phyloP scores from a whole-genome alignment of 2,113 vertebrate genomes.

The Lonchura striata region DNA sequence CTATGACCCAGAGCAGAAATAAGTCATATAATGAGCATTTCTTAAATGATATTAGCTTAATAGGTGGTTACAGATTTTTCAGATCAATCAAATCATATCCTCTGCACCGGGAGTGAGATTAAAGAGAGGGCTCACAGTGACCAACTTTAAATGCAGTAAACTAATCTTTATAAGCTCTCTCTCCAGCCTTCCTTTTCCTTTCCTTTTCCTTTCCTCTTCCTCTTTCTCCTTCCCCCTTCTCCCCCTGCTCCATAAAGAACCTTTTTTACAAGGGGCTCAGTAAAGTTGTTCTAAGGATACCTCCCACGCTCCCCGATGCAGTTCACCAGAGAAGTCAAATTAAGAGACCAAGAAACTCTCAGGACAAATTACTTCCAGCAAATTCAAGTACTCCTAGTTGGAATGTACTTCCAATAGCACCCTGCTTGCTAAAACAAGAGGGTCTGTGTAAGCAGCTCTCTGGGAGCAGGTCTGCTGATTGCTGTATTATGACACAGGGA shows the following conservation, averaged over 20 bases:
- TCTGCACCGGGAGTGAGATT: background rate
- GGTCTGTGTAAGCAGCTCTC: background rate
- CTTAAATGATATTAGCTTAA: background rate
- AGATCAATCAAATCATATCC: background rate
- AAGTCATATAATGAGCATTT: background rate
- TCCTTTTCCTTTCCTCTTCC: background rate
- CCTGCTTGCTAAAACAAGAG: background rate
- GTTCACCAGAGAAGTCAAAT: background rate
- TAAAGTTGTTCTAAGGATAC: background rate
- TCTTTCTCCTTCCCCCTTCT: background rate
- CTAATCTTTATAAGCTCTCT: background rate
- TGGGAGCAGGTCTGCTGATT: background rate
- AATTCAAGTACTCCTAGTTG: background rate
- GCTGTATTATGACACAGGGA: background rate
- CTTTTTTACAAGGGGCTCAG: background rate
- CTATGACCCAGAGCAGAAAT: background rate
- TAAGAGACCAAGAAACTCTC: background rate
- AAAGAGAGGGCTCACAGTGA: background rate
- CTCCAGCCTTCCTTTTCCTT: background rate
- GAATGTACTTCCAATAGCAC: background rate
- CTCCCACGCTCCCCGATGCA: background rate
- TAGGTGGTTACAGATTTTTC: background rate
- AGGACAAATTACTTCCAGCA: background rate
- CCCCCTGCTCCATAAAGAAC: background rate
- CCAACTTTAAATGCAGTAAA: background rate